Conservation (phyloP, 2,797 vertebrate genomes). For the Smutsia temminckii region DNA sequence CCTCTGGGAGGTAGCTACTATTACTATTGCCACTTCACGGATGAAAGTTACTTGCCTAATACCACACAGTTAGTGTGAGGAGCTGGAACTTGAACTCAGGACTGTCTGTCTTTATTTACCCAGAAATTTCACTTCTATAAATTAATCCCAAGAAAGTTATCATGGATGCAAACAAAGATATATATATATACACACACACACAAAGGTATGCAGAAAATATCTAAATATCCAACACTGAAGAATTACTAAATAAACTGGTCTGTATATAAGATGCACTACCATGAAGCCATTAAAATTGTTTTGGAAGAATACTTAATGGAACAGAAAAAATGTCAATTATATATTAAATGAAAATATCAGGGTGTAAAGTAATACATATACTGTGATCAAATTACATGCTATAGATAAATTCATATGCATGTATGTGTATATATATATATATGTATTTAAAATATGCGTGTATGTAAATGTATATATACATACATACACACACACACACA, state of each 20-base stretch:
- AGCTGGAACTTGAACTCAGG: neutral
- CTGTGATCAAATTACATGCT: neutral
- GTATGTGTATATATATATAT: neutral
- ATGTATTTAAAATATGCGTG: neutral
- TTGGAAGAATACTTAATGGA: conserved; percentile 1
- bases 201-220: neutral
- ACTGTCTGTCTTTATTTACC: neutral
- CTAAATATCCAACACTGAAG: neutral
- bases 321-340: neutral
- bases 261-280: neutral
- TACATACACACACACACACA: neutral
- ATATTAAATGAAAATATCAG: conserved; percentile 18
- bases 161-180: neutral
- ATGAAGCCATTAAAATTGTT: neutral
- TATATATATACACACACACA: neutral
- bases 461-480: neutral
- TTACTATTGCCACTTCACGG: neutral
- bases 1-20: neutral
- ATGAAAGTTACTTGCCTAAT: neutral
- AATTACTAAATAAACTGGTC: neutral
- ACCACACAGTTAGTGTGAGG: neutral
- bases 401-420: neutral
- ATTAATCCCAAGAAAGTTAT: conserved; percentile 5
- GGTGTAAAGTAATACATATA: neutral
- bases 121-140: conserved; percentile 1